phyloP scores from a whole-genome alignment of 2,113 vertebrate species.

The Platycercus adscitus region DNA sequence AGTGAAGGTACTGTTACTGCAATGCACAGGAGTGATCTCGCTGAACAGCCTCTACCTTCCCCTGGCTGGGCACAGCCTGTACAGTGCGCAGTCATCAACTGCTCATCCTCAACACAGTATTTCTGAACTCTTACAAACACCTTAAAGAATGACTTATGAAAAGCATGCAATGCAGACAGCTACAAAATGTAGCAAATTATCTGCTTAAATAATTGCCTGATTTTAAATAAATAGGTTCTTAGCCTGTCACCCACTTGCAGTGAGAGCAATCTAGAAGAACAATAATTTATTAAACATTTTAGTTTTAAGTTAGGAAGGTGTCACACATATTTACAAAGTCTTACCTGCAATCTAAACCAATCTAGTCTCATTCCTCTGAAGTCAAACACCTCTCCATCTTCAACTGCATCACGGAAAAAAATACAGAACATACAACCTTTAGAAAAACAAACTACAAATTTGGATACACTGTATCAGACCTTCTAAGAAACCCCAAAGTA shows the following conservation, averaged over 20 bases:
- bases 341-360: conserved; percentile 98
- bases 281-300: neutral
- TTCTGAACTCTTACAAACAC: neutral
- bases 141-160: neutral
- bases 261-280: neutral
- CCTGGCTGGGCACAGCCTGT: no score
- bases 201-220: neutral
- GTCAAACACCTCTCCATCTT: conserved; percentile 99
- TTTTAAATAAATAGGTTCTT: neutral
- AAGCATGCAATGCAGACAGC: neutral
- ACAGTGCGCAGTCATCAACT: neutral
- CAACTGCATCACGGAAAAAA: conserved; percentile 81
- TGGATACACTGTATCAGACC: neutral
- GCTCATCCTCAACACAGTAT: neutral
- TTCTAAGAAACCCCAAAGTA: neutral
- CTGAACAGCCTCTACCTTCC: neutral
- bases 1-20: neutral
- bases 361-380: conserved; percentile 98
- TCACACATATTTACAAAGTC: neutral
- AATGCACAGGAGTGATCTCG: neutral
- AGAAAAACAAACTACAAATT: neutral
- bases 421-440: neutral
- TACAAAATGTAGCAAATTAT: neutral
- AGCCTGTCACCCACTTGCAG: neutral
- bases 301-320: neutral